phyloP scores from a whole-genome alignment of 2,113 vertebrate genomes.

The Tenebrosternarchus preto region DNA sequence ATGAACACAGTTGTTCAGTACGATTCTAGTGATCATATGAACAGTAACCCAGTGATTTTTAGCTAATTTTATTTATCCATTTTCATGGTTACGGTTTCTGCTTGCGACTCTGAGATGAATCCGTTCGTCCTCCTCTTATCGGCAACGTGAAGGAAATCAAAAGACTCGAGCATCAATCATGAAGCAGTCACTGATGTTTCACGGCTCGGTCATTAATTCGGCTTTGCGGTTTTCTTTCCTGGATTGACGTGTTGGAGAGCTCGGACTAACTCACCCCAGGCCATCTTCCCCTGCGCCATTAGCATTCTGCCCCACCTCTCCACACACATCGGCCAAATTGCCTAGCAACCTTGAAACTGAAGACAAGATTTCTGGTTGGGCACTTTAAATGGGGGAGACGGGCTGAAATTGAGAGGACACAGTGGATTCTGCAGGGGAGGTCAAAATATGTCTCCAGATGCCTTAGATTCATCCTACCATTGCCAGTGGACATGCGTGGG shows the following conservation, averaged over 20 bases:
- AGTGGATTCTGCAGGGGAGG: not conserved
- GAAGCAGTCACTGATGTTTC: not conserved
- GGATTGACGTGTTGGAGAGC: slow-evolving; percentile 40
- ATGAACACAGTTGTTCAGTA: not conserved
- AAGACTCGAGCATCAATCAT: not conserved
- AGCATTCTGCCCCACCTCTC: slow-evolving; percentile 58
- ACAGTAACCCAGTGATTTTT: not conserved
- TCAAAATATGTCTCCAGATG: slow-evolving; percentile 20
- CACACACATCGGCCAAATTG: slow-evolving; percentile 48
- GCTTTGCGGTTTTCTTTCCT: slow-evolving; percentile 22
- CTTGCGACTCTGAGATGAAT: not conserved
- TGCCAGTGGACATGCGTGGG: slow-evolving; percentile 6
- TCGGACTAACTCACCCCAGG: slow-evolving; percentile 48
- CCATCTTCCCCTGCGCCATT: slow-evolving; percentile 56
- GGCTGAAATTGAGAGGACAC: slow-evolving; percentile 23
- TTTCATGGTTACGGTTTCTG: not conserved
- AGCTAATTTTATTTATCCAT: not conserved
- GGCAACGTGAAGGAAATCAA: not conserved
- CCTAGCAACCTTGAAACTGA: slow-evolving; percentile 50
- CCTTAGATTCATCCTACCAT: not conserved
- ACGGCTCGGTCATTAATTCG: not conserved
- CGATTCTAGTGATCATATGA: not conserved
- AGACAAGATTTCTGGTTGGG: slow-evolving; percentile 50
- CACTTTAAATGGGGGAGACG: slow-evolving; percentile 34
- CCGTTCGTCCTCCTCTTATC: not conserved